These are phyloP conservation scores for Mimachlamys varia DNA, from an alignment of 2,888 invertebrate genomes.

Conservation along the genomic window DNA sequence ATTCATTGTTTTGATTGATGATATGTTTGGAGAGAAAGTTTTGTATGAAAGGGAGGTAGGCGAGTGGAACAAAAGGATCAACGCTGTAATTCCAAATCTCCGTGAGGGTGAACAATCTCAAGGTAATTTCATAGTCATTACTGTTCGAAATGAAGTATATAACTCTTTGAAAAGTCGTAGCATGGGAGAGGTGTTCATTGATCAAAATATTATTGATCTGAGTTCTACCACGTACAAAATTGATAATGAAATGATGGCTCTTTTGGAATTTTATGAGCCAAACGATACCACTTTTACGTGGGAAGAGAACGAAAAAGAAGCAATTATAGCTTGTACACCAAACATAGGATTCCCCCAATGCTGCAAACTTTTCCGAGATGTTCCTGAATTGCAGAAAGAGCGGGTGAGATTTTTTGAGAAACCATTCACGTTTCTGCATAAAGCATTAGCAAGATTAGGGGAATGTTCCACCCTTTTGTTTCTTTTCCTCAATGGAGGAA, in stretches of 20 bases:
- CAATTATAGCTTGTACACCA: neutral
- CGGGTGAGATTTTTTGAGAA: neutral
- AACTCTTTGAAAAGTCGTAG: neutral
- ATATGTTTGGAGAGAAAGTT: slow-evolving; percentile 13
- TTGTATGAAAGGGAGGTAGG: neutral
- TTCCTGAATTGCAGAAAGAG: neutral
- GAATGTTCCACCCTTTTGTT: slow-evolving; percentile 8
- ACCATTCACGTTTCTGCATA: neutral
- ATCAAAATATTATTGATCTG: neutral
- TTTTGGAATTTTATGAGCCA: neutral
- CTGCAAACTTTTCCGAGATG: neutral
- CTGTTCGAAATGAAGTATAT: neutral
- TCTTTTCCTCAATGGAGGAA: neutral
- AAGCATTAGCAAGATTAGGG: neutral
- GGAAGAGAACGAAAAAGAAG: neutral
- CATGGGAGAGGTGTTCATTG: neutral
- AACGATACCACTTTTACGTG: neutral
- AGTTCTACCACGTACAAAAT: neutral
- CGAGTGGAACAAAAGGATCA: neutral
- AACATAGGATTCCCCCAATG: neutral
- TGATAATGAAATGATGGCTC: neutral
- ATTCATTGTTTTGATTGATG: neutral
- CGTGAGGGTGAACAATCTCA: neutral
- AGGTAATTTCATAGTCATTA: neutral
- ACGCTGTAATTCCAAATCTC: neutral